Conservation (phyloP, 1,140 invertebrate species). For the Anoplophora glabripennis region DNA sequence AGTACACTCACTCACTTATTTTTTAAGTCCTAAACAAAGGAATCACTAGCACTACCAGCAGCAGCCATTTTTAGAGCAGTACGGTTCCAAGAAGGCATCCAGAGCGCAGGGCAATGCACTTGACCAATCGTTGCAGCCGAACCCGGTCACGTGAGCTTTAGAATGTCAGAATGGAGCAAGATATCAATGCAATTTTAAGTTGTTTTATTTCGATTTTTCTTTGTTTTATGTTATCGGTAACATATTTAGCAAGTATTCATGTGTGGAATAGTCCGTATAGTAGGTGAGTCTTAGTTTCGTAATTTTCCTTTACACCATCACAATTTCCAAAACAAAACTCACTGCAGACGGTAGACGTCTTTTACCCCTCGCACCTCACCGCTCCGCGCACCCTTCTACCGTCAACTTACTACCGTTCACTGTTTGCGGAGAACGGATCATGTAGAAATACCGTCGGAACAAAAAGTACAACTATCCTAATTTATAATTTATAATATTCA, state of each 20-base stretch:
- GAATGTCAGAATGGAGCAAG: constrained; percentile 51
- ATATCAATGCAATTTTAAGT: constrained; percentile 41
- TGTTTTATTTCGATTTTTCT: constrained; percentile 54
- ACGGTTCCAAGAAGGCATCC: constrained; percentile 17
- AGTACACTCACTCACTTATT: constrained; percentile 25
- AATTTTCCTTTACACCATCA: constrained; percentile 12
- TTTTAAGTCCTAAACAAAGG: constrained; percentile 58
- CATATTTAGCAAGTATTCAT: constrained; percentile 81
- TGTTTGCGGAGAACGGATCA: background rate
- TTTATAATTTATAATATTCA: too few relatives aligned
- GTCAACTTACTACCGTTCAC: background rate
- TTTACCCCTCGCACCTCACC: constrained; percentile 7
- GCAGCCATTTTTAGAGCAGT: constrained; percentile 60
- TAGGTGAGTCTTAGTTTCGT: constrained; percentile 55
- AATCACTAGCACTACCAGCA: constrained; percentile 58
- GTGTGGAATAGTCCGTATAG: constrained; percentile 72
- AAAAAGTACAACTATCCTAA: background rate
- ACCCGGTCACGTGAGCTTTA: constrained; percentile 42
- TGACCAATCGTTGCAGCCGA: constrained; percentile 33
- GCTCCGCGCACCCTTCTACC: constrained; percentile 11
- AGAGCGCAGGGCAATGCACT: constrained; percentile 18
- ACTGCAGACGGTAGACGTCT: constrained; percentile 9
- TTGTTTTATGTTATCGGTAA: constrained; percentile 68
- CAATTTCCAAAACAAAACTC: constrained; percentile 13
- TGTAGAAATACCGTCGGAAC: constrained; percentile 9